Base-by-base conservation (phyloP, 2,113 vertebrate species). In the Calyptomena viridis region DNA sequence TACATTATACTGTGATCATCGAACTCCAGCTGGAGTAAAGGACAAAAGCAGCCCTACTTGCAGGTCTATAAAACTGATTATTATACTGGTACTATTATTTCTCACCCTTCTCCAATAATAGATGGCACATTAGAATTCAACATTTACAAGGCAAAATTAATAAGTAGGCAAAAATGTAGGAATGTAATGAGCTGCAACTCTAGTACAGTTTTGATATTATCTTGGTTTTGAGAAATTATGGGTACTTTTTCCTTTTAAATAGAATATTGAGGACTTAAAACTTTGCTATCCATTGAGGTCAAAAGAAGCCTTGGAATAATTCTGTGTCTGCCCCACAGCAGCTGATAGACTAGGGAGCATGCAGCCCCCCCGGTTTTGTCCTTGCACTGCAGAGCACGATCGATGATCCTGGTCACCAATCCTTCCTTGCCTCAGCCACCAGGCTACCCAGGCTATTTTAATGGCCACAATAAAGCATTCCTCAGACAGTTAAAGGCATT, bases 1-100 rank as follows among this genome's bases (percentile, higher is more conserved):
- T 97, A 69, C 74, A 52, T 46, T 68, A 97, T n/a, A 76, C 66
- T 53, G 93, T 87, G 58, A 93, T 86, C 84, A 97, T 95, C 71
- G 83, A 78, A 87, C 81, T 98, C 33, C 81, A 97, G 53, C 44
- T 96, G 25, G 93, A 98, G 55, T 81, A 91, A 89, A 97, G 95
- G 58, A 52, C 95, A 86, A 97, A 96, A 89, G 96, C 97, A 74
- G 33, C 97, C 67, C 93, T 97, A 39, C 93, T 94, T 77, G 89
- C 94, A 98, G 97, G 97, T 97, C 86, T 33, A 73, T 93, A 37
- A 76, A 84, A 58, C 23, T 59, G 9, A 63, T 31, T 63, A 44
- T 59, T 83, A 27, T 18, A 27, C 21, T 28, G 40, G 59, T 46
- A 60, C 39, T 19, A 9, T 50, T 47, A 52, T 71, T 87, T 90